These are phyloP conservation scores for Rhinolophus sinicus DNA, from an alignment of 2,113 vertebrate species.

Conservation along the genomic window DNA sequence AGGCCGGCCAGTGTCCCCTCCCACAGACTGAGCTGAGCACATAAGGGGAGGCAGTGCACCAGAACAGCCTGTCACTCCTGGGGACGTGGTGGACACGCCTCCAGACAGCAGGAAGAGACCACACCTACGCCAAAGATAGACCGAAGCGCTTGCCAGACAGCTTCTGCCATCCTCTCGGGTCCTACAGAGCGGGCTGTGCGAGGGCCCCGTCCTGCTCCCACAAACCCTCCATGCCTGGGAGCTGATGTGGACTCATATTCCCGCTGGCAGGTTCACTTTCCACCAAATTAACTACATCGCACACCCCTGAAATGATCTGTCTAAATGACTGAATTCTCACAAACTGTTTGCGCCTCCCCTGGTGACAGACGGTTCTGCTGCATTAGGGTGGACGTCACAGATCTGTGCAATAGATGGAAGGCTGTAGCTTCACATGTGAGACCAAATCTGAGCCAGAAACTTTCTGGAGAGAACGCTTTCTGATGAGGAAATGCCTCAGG, in stretches of 20 bases:
- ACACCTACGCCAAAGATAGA: background rate
- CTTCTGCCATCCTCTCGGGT: rapidly evolving
- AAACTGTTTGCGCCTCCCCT: conserved; percentile 51
- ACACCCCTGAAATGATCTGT: conserved; percentile 32
- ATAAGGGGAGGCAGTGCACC: rapidly evolving
- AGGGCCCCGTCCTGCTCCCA: rapidly evolving
- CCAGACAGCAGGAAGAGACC: background rate
- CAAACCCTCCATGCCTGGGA: background rate
- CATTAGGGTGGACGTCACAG: conserved; percentile 64
- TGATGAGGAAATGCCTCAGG: conserved; percentile 75
- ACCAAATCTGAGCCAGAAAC: conserved; percentile 82
- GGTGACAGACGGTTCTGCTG: conserved; percentile 56
- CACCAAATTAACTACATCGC: conserved; percentile 1
- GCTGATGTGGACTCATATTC: conserved; percentile 56
- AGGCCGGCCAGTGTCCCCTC: background rate
- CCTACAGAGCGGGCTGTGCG: background rate
- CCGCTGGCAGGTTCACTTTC: conserved; percentile 60
- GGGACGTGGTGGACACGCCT: rapidly evolving
- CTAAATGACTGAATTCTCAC: conserved; percentile 53
- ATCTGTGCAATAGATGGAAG: conserved; percentile 40
- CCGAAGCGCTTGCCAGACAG: rapidly evolving
- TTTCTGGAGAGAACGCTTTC: conserved; percentile 77
- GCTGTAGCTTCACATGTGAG: conserved; percentile 76
- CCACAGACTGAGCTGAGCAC: rapidly evolving
- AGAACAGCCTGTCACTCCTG: rapidly evolving